Conservation (phyloP, 2,113 vertebrate genomes). For the Xenopus borealis region DNA sequence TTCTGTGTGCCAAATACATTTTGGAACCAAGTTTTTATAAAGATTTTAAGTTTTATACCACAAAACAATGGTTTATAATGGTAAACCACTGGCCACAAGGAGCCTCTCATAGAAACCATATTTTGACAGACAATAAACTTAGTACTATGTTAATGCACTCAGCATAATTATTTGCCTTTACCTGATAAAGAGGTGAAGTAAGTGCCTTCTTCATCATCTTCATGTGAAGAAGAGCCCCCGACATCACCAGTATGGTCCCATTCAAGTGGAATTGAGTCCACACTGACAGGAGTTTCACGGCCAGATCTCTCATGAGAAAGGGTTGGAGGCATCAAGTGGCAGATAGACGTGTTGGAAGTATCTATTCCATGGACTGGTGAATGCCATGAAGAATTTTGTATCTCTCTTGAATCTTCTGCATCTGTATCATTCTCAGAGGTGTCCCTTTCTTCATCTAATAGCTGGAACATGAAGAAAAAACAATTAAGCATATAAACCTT, state of each 20-base stretch:
- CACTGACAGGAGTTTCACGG: constrained; percentile 87
- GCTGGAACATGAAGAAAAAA: not conserved
- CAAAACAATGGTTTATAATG: no score
- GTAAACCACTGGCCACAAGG: no score
- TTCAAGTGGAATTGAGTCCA: constrained; percentile 94
- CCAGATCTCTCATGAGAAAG: constrained; percentile 76
- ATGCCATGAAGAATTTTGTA: constrained; percentile 67
- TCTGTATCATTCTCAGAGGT: constrained; percentile 80
- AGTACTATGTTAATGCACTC: no score
- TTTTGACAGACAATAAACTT: no score
- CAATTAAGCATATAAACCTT: no score
- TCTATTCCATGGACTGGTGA: constrained; percentile 59
- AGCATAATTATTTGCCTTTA: constrained; percentile 48
- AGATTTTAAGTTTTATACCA: no score
- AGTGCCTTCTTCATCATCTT: constrained; percentile 82
- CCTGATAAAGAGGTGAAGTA: constrained; percentile 89
- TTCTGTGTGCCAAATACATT: not conserved
- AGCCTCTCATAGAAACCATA: no score
- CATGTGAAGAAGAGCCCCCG: constrained; percentile 86
- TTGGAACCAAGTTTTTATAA: not conserved
- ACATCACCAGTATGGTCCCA: constrained; percentile 98
- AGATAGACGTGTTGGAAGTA: constrained; percentile 59
- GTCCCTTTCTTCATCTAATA: constrained; percentile 77
- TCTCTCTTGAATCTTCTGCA: constrained; percentile 71
- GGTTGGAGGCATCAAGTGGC: constrained; percentile 72